A percentile compares a stretch with the other conserved stretches of the same genome.
Evolutionary conservation across 2,113 vertebrate genomes (phyloP).

Genomic region (Phylloscopus trochiloides): DNA sequence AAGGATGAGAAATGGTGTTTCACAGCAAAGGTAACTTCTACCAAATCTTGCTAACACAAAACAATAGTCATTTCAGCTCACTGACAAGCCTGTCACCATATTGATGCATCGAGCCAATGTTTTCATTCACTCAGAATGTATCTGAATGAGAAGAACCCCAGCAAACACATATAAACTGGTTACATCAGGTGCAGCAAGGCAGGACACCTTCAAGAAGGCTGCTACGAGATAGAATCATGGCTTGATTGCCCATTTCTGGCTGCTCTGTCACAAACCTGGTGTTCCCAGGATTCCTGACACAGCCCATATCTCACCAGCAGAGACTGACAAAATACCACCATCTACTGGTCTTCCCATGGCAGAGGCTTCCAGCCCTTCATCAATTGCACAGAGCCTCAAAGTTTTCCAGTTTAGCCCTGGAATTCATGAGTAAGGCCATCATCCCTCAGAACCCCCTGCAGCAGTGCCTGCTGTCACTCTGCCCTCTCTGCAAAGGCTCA

Average conservation of each 20-base stretch:
- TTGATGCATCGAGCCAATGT: rapidly evolving
- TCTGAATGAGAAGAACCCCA: neutral
- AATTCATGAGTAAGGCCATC: neutral
- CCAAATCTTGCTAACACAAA: neutral
- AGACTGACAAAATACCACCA: neutral
- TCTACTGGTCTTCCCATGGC: neutral
- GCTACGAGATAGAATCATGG: neutral
- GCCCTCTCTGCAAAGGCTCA: neutral
- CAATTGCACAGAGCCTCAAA: neutral
- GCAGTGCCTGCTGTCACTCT: neutral
- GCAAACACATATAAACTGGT: neutral
- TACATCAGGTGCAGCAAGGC: neutral
- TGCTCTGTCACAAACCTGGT: neutral
- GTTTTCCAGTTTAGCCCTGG: neutral
- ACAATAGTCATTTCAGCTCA: neutral
- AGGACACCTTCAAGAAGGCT: neutral
- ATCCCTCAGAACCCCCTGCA: neutral
- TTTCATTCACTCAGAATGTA: neutral
- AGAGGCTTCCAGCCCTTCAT: neutral
- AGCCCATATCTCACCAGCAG: neutral
- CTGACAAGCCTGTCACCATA: neutral
- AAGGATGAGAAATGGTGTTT: neutral
- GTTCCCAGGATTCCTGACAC: too few relatives aligned
- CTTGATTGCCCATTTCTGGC: neutral
- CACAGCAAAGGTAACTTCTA: neutral